Evolutionary conservation across 2,888 invertebrate species (phyloP).

Genomic region (Drosophila ustulata): DNA sequence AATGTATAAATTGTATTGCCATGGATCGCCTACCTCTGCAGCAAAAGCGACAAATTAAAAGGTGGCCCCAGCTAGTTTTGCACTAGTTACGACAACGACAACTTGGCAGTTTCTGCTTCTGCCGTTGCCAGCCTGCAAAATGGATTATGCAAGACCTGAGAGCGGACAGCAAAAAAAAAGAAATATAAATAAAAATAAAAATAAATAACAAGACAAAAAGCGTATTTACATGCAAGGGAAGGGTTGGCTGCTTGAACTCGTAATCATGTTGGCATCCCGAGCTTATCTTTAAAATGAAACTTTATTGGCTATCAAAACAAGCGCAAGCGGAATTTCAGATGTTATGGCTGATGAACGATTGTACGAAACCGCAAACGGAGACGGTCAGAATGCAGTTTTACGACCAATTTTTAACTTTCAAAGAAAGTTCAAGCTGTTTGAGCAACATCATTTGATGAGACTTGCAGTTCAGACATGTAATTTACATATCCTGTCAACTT

Average conservation of each 20-base stretch:
- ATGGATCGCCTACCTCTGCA: constrained; percentile 25
- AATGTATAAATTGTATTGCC: constrained; percentile 53
- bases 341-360: neutral
- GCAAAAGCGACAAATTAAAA: constrained; percentile 50
- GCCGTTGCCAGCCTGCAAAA: constrained; percentile 17
- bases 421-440: neutral
- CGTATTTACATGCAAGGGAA: neutral
- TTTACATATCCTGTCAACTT: neutral
- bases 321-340: neutral
- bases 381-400: neutral
- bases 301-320: constrained; percentile 9
- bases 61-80: constrained; percentile 9
- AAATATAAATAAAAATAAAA: neutral
- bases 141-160: constrained; percentile 17
- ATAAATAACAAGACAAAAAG: neutral
- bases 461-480: neutral
- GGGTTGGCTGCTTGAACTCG: neutral
- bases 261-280: neutral
- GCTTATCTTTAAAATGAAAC: neutral
- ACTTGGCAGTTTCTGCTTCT: constrained; percentile 8
- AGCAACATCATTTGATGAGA: neutral
- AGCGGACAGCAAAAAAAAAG: neutral
- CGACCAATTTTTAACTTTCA: neutral
- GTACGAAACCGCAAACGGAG: neutral
- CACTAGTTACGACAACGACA: constrained; percentile 12